Base-by-base conservation (phyloP, 2,113 vertebrate genomes). In the Heterochromis multidens region DNA sequence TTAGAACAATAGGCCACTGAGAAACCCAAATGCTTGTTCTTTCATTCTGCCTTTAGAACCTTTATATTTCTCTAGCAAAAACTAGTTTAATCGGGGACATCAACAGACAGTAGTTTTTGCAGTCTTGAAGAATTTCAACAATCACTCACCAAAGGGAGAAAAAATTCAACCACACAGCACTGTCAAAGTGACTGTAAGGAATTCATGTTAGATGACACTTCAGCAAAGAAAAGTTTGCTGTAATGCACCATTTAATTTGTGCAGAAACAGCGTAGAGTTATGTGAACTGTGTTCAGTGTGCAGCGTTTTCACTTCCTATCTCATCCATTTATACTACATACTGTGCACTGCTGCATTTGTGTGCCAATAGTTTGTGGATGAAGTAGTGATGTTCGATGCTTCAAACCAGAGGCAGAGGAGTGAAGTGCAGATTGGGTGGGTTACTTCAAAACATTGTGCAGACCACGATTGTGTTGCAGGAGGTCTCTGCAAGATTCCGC, bases 401-500 rank as follows among this genome's bases (percentile, higher is more conserved):
- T 77, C 21, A 78, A 74, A 81, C 57, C 29, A 82, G 79, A 85
- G 46, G 21, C n/a, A 57, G 62, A 56, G 54, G 31, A 52, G 87
- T 59, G 3, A 21, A 8, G 46, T 49, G 78, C 70, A 90, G 67
- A 86, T 93, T 40, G 82, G 93, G 93, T 86, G 89, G 89, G 92
- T 85, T 92, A 84, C 85, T 93, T 90, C 83, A 90, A 92, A 90
- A 89, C 33, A 40, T 11, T 17, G 23, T 60, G 84, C 91, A 94
- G 93, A 93, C 89, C 93, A 88, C 89, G 61, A 88, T 49, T 1
- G 2, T 29, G 83, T 59, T 94, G 95, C 94, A 95, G 72, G 52
- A 85, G 85, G 72, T 33, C 82, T 92, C 78, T 95, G 94, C 95
- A 93, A 57, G 33, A 3, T 74, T 86, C 46, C 0, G 56, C 79